Conservation (phyloP, 2,888 invertebrate species). For the Dysmachus trigonus region DNA sequence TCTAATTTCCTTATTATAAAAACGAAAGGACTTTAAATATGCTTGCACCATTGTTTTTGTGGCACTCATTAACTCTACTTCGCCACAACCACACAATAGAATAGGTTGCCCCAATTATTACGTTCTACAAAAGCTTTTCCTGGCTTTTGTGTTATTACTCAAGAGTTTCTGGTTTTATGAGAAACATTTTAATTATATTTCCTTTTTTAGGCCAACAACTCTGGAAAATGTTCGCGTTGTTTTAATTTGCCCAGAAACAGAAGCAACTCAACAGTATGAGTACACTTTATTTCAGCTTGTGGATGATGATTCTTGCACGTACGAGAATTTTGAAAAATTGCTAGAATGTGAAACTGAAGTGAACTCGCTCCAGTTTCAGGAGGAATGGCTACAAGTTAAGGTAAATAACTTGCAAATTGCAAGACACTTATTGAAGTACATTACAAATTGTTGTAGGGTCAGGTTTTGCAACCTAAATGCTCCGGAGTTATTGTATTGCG, state of each 20-base stretch:
- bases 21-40: not conserved
- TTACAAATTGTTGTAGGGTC: not conserved
- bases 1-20: not conserved
- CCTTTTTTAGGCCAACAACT: conserved; percentile 41
- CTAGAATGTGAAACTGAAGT: conserved; percentile 22
- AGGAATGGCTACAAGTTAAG: conserved; percentile 46
- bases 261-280: conserved; percentile 41
- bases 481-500: conserved; percentile 39
- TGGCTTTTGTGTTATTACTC: not conserved
- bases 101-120: not conserved
- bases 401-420: conserved; percentile 17
- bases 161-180: not conserved
- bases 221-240: conserved; percentile 42
- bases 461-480: conserved; percentile 41
- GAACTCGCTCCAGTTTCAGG: conserved; percentile 19
- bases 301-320: conserved; percentile 43
- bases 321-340: conserved; percentile 44
- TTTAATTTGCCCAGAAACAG: conserved; percentile 20
- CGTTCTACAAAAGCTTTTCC: not conserved
- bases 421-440: not conserved
- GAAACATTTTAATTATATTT: not conserved
- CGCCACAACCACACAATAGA: not conserved
- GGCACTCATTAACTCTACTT: not conserved
- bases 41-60: not conserved
- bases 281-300: conserved; percentile 46